Percentiles rank a stretch among this genome's conserved stretches.
phyloP scores from a whole-genome alignment of 1,140 invertebrate species.

The Ips typographus region DNA sequence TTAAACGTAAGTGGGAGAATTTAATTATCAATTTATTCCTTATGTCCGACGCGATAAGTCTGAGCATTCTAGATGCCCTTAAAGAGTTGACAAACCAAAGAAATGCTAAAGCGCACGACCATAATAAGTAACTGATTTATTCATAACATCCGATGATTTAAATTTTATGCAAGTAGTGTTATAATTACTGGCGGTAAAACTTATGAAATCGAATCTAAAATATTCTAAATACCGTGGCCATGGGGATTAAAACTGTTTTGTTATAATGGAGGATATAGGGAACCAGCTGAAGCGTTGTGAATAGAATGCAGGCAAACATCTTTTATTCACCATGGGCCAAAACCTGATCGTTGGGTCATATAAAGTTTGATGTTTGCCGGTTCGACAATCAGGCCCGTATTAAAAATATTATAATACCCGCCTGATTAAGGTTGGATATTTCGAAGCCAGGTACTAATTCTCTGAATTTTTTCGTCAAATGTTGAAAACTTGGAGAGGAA shows the following conservation, averaged over 20 bases:
- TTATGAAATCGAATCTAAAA: background rate
- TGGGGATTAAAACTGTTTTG: background rate
- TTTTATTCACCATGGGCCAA: constrained; percentile 39
- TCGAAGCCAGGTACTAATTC: too few relatives aligned
- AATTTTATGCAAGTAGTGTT: background rate
- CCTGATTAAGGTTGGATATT: background rate
- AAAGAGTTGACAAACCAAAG: background rate
- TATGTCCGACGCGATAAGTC: background rate
- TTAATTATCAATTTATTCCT: constrained; percentile 26
- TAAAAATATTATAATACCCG: background rate
- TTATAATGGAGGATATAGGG: constrained; percentile 40
- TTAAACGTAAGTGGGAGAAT: constrained; percentile 29
- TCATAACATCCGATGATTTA: too few relatives aligned
- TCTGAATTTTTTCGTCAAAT: too few relatives aligned
- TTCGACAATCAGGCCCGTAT: constrained; percentile 16
- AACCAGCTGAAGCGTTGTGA: constrained; percentile 45
- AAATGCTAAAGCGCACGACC: background rate
- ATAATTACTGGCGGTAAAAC: background rate
- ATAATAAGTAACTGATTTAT: background rate
- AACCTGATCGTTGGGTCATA: constrained; percentile 33
- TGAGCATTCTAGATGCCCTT: background rate
- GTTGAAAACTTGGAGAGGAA: too few relatives aligned
- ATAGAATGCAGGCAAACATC: constrained; percentile 46
- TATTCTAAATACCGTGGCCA: background rate
- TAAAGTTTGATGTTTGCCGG: constrained; percentile 22